Conservation (phyloP, 2,888 invertebrate species). For the Alcis repandata region DNA sequence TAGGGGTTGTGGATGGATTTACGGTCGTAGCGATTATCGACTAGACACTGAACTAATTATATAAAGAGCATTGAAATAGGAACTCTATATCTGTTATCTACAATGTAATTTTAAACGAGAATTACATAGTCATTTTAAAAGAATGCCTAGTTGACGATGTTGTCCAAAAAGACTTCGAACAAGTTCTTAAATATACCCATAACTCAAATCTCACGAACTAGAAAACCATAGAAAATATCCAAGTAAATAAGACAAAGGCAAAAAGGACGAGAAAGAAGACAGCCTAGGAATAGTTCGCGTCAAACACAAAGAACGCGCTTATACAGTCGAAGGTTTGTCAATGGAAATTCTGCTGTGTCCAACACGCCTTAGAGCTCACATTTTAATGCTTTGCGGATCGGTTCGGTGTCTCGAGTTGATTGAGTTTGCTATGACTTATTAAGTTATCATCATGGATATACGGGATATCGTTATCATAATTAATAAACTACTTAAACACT, state of each 20-base stretch:
- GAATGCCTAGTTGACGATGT: neutral
- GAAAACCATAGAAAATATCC: neutral
- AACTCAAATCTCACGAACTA: neutral
- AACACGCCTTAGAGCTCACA: neutral
- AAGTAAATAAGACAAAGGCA: neutral
- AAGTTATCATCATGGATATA: neutral
- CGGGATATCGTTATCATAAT: neutral
- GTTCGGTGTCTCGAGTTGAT: too few relatives aligned
- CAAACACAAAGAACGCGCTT: too few relatives aligned
- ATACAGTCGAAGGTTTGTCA: too few relatives aligned
- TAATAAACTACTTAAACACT: conserved; percentile 18
- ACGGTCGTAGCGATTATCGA: neutral
- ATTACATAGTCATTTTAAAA: neutral
- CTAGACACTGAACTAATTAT: neutral
- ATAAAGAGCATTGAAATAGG: neutral
- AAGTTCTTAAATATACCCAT: too few relatives aligned
- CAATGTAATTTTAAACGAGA: neutral
- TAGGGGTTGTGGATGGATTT: conserved; percentile 62
- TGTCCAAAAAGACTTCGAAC: too few relatives aligned
- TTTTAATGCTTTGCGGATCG: neutral
- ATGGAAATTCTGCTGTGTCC: too few relatives aligned
- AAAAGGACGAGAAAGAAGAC: too few relatives aligned
- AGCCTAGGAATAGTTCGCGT: too few relatives aligned
- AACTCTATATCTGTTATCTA: neutral
- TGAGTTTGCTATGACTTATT: neutral